Base-by-base conservation (phyloP, 2,113 vertebrate species). In the Microtus oregoni region DNA sequence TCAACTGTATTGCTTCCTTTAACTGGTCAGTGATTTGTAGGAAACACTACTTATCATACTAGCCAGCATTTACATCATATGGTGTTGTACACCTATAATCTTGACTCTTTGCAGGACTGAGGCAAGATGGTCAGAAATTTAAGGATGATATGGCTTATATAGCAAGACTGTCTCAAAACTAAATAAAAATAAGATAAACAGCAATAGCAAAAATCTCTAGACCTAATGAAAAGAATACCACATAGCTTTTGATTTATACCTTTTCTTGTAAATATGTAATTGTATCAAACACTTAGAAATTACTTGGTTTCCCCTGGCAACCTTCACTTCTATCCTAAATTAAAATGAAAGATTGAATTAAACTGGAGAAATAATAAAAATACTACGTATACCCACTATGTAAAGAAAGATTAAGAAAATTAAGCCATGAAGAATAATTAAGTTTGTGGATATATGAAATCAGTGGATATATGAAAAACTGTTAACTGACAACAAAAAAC, bases 371-470 rank as follows among this genome's bases (percentile, higher is more conserved):
- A 95, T 13, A 95, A 88, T 88, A 75, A 75, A 89, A 89, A 63
- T 68, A 73, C 82, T 94, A 67, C 26, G 50, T 87, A 86, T 10
- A 50, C 75, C 61, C 10, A 93, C 5, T 93, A 95, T 94, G 17
- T 96, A 86, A 96, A 94, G 50, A 50, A 91, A 90, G 38, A 91
- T 94, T 90, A 96, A 85, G 58, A 72, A 96, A 93, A 81, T 17
- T 58, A 58, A 94, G 26, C 47, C 61, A 55, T 93, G 76, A 68
- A 95, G 94, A 95, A 15, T 44, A 87, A 72, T 94, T 73, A 78
- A 68, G 78, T 61, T 79, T 96, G 41, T 95, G 76, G 70, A 0
- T 90, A 93, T 82, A 70, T 73, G 35, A 38, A 73, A 73, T 92
- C 20, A 77, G 76, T 86, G 58, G n/a, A 41, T 86, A 83, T 83